Base-by-base conservation (phyloP, 2,113 vertebrate genomes). In the mouse (Mus musculus) region DNA sequence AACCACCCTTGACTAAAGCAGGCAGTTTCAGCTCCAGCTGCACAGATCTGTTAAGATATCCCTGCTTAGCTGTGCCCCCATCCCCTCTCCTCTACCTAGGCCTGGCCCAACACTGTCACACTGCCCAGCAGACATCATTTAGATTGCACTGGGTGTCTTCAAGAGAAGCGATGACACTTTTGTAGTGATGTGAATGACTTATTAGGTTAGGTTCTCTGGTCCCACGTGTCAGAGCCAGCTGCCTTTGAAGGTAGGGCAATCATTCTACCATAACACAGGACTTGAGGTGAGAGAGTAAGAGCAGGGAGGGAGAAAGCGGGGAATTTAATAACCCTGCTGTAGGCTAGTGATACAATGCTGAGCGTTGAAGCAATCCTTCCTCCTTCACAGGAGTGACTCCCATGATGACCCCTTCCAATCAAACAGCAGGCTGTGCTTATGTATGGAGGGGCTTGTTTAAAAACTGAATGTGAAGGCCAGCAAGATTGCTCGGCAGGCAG, bases 211-310 rank as follows among this genome's bases (percentile, higher is more conserved):
- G 49, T 24, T 46, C 81, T 96, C 82, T 59, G 54, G 52, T 65
- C 63, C 49, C 22, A 71, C 0, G 7, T 54, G 61, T 56, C 52
- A 89, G 30, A 65, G 67, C 61, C 22, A 1, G 26, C 6, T 92
- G 69, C 10, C 89, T 95, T 73, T 61, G 89, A 93, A 92, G 54
- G 63, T 49, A 81, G 75, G n/a, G 30, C 93, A 88, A 61, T 90
- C 14, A 94, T 81, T 88, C 46, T 72, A 78, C 4, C 42, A 61
- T 67, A 94, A 91, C 3, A 56, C 7, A 78, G 52, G 89, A 87
- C 46, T 19, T 17, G 22, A 54, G 33, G n/a, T 49, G 36, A 19
- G 28, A 10, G n/a, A 8, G 63, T 13, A 39, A 26, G 5, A 3
- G 46, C 4, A 6, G 0, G 3, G 2, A n/a, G 0, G 0, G 36